Base-by-base conservation (phyloP, 2,113 vertebrate genomes). In the Daboia siamensis region DNA sequence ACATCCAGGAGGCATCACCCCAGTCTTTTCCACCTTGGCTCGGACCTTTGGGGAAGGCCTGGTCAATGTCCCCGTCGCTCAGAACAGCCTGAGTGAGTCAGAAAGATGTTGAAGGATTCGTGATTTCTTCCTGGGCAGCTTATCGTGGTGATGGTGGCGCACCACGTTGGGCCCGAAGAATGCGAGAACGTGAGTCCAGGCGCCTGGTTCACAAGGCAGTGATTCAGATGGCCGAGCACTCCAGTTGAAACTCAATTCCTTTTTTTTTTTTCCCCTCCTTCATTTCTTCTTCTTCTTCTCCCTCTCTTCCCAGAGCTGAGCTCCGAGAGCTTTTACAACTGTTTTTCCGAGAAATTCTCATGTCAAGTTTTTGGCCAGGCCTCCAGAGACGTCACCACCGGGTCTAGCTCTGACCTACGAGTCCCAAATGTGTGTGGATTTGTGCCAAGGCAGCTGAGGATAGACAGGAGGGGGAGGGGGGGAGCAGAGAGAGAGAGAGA, bases 191-290 rank as follows among this genome's bases (percentile, higher is more conserved):
- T 5, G 12, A n/a, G 24, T 61, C 29, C 64, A 15, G 64, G 29
- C 17, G 20, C 52, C 3, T n/a, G 64, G 15, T 69, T 15, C 29
- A n/a, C 12, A 11, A 5, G 29, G 64, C 12, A 33, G 4, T 69
- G 64, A 64, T 64, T 29, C 61, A n/a, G 11, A 64, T 0, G 26
- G 29, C 29, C 29, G 12, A 69, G 29, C 64, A n/a, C 29, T 2
- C 29, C 5, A 69, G n/a, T 15, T 5, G 29, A 15, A 33, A 69
- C 13, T 69, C 4, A 15, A 15, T 33, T 33, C 29, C 29, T n/a
- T n/a, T 4, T 12, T 15, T n/a, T 4, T 56, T 21, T 5, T 21
- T 23, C 56, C 56, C 2, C 2, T 7, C 1, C 0, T 1, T 3
- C 8, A 24, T 7, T 8, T 24, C 7, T 3, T 59, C 7, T 23